Evolutionary conservation across 2,888 invertebrate genomes (phyloP).

Genomic region (Hyles lineata): DNA sequence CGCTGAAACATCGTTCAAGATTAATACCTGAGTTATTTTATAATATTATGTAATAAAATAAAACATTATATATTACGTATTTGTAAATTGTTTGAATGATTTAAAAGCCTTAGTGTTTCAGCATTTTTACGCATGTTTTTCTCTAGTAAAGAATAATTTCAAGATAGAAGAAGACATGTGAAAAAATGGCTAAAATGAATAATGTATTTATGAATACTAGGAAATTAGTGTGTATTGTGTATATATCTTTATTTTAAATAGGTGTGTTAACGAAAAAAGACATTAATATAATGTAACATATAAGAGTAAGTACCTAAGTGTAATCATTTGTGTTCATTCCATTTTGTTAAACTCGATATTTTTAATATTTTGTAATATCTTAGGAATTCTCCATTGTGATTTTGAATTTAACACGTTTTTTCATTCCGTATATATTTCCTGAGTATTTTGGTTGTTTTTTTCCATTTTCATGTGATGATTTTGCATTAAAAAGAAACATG

Average conservation of each 20-base stretch:
- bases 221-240: constrained; percentile 9
- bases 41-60: not conserved
- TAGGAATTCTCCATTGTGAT: not conserved
- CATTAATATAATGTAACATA: constrained; percentile 27
- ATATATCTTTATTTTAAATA: constrained; percentile 19
- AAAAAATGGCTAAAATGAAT: constrained; percentile 12
- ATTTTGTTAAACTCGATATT: constrained; percentile 6
- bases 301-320: not conserved
- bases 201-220: constrained; percentile 9
- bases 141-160: not conserved
- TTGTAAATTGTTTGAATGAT: constrained; percentile 8
- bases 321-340: constrained; percentile 29
- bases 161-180: not conserved
- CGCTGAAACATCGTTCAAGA: not conserved
- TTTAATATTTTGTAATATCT: not conserved
- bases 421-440: too few species aligned
- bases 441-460: too few species aligned
- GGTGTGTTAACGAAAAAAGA: constrained; percentile 20
- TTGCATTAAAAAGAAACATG: not conserved
- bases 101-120: not conserved
- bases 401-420: constrained; percentile 15
- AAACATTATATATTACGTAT: not conserved
- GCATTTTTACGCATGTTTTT: not conserved
- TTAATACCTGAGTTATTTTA: not conserved
- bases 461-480: not conserved